These are phyloP conservation scores for Xestia sexstrigata DNA, from an alignment of 2,888 invertebrate genomes.

Conservation along the genomic window DNA sequence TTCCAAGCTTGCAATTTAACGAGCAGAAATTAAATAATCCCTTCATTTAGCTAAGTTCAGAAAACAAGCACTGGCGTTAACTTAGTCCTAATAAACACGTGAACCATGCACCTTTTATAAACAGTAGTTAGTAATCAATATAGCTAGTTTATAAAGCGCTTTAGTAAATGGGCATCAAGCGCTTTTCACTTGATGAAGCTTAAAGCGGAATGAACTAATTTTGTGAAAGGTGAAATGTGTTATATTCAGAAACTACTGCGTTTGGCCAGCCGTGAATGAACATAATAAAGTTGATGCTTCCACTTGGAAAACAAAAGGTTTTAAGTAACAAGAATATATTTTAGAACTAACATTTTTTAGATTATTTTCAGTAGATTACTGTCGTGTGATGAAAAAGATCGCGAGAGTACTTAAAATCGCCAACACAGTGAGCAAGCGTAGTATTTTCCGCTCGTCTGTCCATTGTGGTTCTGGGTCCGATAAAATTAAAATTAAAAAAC, in stretches of 20 bases:
- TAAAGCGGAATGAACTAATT: constrained; percentile 6
- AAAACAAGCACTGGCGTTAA: constrained; percentile 10
- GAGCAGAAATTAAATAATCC: constrained; percentile 21
- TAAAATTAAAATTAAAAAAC: too few species aligned
- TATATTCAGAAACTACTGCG: constrained; percentile 4
- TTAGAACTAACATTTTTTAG: not conserved
- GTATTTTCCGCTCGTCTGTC: not conserved
- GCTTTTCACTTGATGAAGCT: constrained; percentile 7
- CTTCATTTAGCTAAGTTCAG: constrained; percentile 27
- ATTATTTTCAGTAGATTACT: not conserved
- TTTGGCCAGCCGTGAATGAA: constrained; percentile 10
- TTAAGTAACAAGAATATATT: not conserved
- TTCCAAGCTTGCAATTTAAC: constrained; percentile 27
- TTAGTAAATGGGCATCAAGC: constrained; percentile 8
- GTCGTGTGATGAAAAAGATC: not conserved
- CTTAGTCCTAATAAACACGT: constrained; percentile 9
- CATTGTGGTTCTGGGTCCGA: not conserved
- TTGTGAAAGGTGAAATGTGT: constrained; percentile 3
- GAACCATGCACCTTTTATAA: not conserved
- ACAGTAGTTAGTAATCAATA: constrained; percentile 22
- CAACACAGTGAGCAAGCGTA: not conserved
- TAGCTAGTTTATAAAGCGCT: constrained; percentile 18
- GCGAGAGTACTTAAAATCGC: not conserved
- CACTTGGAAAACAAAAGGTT: constrained; percentile 2
- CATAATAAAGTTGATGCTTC: not conserved